These are phyloP conservation scores for Conomelus anceps DNA, from an alignment of 2,888 invertebrate species.

Conservation along the genomic window DNA sequence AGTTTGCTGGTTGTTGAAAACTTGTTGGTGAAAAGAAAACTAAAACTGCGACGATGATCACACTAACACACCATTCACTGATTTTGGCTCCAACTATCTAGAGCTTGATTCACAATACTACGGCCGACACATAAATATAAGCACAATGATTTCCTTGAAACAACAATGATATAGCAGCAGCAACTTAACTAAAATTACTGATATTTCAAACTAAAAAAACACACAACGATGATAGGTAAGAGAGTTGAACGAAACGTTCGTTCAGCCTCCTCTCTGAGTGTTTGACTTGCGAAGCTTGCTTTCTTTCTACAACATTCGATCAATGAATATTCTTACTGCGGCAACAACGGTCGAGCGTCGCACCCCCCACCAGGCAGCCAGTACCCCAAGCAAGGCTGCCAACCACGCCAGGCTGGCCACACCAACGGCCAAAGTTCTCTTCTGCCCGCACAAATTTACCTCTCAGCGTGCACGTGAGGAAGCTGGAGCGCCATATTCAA, in stretches of 20 bases:
- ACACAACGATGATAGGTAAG: constrained; percentile 12
- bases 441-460: neutral
- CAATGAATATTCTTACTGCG: constrained; percentile 25
- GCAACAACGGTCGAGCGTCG: constrained; percentile 17
- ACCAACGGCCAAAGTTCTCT: neutral
- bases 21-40: constrained; percentile 11
- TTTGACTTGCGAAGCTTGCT: neutral
- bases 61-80: constrained; percentile 3
- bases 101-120: too few relatives aligned
- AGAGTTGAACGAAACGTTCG: too few relatives aligned
- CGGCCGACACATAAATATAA: neutral
- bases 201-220: constrained; percentile 5
- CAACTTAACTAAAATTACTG: neutral
- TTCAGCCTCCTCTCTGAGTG: neutral
- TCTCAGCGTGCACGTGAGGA: neutral
- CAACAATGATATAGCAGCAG: neutral
- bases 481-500: neutral
- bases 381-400: constrained; percentile 12
- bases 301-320: neutral
- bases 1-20: constrained; percentile 57
- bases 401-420: constrained; percentile 16
- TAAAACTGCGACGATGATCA: constrained; percentile 14
- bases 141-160: neutral
- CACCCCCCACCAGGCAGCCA: constrained; percentile 13
- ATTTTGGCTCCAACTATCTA: constrained; percentile 9